A percentile compares a stretch with the other conserved stretches of the same genome.
Conservation (phyloP, 2,797 vertebrate genomes). For the Epinephelus awoara region DNA sequence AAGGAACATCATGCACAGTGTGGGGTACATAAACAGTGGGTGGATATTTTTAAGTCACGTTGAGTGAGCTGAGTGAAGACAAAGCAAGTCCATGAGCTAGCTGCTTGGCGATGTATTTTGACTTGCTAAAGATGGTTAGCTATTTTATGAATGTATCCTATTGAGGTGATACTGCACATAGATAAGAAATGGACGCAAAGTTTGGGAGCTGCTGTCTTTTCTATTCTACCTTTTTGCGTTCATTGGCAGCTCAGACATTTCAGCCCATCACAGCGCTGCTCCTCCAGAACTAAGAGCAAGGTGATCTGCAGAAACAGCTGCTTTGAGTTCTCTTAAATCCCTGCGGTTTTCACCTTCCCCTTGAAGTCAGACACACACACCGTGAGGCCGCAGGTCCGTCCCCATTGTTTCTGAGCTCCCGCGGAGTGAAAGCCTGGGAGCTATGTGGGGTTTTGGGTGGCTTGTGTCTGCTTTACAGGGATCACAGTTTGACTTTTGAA, state of each 20-base stretch:
- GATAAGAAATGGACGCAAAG: no score
- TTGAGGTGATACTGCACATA: background rate
- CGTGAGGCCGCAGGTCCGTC: slow-evolving; percentile 56
- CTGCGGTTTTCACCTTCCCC: slow-evolving; percentile 63
- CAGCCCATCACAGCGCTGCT: slow-evolving; percentile 10
- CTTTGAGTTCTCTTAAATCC: slow-evolving; percentile 68
- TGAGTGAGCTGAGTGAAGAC: background rate
- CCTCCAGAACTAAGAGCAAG: slow-evolving; percentile 33
- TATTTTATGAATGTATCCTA: background rate
- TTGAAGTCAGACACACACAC: slow-evolving; percentile 67
- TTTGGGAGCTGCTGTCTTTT: slow-evolving; percentile 1
- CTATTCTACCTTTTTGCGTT: slow-evolving; percentile 13
- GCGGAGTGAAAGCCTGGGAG: slow-evolving; percentile 65
- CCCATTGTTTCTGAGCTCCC: slow-evolving; percentile 68
- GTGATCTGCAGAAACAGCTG: slow-evolving; percentile 73
- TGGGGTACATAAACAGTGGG: background rate
- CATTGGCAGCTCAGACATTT: slow-evolving; percentile 30
- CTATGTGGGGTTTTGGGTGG: slow-evolving; percentile 76
- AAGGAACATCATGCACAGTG: background rate
- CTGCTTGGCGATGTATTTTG: background rate
- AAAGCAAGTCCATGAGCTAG: background rate
- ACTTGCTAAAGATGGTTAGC: background rate
- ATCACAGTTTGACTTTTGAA: slow-evolving; percentile 70
- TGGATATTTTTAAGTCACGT: background rate
- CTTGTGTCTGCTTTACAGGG: slow-evolving; percentile 72